Evolutionary conservation across 53 echinoderm and acorn worm species (phyloP).

Genomic region (Antedon mediterranea): DNA sequence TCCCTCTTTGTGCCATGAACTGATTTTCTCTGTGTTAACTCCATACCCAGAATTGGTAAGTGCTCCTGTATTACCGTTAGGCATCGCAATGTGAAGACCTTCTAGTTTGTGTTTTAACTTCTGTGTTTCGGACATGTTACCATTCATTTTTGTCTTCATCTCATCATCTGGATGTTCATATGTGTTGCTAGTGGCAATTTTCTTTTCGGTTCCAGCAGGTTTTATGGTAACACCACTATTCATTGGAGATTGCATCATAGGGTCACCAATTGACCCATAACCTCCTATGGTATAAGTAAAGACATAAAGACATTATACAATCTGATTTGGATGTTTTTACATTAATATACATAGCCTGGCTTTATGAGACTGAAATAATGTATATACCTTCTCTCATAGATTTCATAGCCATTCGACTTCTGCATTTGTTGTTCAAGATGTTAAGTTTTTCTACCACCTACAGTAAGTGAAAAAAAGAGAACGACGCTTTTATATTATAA

Average conservation of each 20-base stretch:
- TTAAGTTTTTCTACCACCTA: background rate
- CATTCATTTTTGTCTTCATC: background rate
- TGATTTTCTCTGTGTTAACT: background rate
- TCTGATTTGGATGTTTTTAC: too few relatives aligned
- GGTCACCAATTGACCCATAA: background rate
- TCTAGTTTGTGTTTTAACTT: background rate
- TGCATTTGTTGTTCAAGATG: background rate
- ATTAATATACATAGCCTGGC: too few relatives aligned
- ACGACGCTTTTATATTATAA: background rate
- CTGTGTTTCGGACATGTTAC: background rate
- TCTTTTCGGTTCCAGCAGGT: background rate
- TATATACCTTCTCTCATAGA: background rate
- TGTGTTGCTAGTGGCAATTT: background rate
- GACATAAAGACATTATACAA: too few relatives aligned
- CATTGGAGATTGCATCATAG: background rate
- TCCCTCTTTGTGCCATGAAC: background rate
- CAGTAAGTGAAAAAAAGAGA: background rate
- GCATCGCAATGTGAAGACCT: background rate
- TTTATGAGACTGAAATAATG: background rate
- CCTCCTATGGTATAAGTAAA: background rate
- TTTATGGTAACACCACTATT: background rate
- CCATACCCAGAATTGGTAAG: background rate
- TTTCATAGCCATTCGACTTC: background rate
- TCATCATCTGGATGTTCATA: background rate
- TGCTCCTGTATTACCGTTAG: background rate